These are phyloP conservation scores for Cinclus mexicanus DNA, from an alignment of 2,113 vertebrate species.

Conservation along the genomic window DNA sequence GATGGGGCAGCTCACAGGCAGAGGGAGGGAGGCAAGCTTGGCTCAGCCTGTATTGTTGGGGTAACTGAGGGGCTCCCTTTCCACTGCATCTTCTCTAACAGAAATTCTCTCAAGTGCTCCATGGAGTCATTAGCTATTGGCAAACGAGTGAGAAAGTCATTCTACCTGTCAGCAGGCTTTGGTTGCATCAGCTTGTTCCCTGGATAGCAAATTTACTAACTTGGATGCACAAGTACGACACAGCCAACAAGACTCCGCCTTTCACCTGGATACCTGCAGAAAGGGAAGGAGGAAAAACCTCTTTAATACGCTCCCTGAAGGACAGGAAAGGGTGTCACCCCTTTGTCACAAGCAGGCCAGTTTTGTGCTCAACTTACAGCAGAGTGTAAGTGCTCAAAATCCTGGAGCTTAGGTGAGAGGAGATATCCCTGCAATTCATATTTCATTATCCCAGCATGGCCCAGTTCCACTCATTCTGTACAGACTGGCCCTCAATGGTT, in stretches of 20 bases:
- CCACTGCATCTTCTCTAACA: no score
- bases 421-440: background rate
- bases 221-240: fast-evolving
- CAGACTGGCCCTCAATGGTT: background rate
- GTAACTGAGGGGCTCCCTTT: background rate
- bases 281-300: background rate
- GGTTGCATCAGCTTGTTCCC: background rate
- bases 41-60: background rate
- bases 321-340: background rate
- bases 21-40: background rate
- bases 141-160: background rate
- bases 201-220: background rate
- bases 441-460: background rate
- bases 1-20: background rate
- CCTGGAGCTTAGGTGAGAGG: background rate
- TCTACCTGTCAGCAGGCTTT: background rate
- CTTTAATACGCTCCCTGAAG: background rate
- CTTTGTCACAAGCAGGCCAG: fast-evolving
- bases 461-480: background rate
- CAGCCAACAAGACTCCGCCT: background rate
- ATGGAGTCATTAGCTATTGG: fast-evolving
- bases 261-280: background rate
- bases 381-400: background rate
- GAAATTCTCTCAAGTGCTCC: background rate
- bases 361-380: background rate